Evolutionary conservation across 37 sponge, comb jelly and placozoan species (phyloP), one percentile per base, ranked within the genome.

Genomic region (Axinella damicornis): DNA sequence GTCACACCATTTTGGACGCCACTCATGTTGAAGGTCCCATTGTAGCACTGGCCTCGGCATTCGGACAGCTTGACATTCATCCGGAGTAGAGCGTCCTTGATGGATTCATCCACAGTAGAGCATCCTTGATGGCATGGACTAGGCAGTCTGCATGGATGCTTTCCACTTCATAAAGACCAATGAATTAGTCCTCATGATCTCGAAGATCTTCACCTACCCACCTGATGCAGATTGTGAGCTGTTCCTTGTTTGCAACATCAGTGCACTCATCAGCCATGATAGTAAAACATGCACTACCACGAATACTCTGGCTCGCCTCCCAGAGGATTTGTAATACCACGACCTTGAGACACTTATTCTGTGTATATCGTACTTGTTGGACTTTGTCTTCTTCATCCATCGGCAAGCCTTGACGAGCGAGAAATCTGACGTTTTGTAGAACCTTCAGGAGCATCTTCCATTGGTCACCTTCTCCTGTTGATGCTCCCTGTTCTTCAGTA

Each of bases 181-280:
- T 59, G 34, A 95, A 75, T n/a, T n/a, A n/a, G 19, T 92, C 72
- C 61, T 95, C 96, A 77, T 85, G 79, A 40, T 85, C 84, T 56
- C 72, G 72, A 37, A 85, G 62, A 53, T 85, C 33, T 22, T 65
- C 71, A 65, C 36, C 62, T 24, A 88, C 82, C 73, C 85, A 81
- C 19, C 86, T 70, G 22, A 84, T 65, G 85, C 84, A 83, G 30
- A 90, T 80, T n/a, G 84, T 74, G 74, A 94, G 89, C 69, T 94
- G 94, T 36, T 94, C 94, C 33, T 83, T 86, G 81, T 90, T 90
- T 6, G 84, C 57, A 24, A 61, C 19, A 35, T 94, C 94, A 1
- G 90, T 89, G 64, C 91, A 94, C 71, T 91, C 90, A 72, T 94
- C 94, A 33, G 91, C 90, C 95, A 94, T 83, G 27, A 87, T 77